A percentile compares a stretch with the other conserved stretches of the same genome.
phyloP scores from a whole-genome alignment of 2,113 vertebrate species.

The Cyanoderma ruficeps region DNA sequence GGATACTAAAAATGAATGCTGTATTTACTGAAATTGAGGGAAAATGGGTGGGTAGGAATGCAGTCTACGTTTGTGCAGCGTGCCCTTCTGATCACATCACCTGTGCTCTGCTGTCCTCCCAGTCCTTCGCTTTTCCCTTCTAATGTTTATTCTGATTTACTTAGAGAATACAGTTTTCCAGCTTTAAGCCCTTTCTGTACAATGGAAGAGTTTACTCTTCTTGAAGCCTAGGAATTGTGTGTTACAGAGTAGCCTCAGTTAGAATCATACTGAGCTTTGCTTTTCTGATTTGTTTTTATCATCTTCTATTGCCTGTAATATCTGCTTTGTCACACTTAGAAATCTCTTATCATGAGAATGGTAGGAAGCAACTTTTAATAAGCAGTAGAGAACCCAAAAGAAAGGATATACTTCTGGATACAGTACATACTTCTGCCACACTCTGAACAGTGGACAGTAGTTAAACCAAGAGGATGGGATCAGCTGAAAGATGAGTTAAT shows the following conservation, averaged over 20 bases:
- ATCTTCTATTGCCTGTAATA: not conserved
- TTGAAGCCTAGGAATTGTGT: not conserved
- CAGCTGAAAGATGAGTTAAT: not conserved
- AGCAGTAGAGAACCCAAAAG: not conserved
- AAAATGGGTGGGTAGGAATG: not conserved
- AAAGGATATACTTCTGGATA: not conserved
- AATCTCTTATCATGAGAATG: not conserved
- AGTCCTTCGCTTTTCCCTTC: not conserved
- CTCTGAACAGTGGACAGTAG: not conserved
- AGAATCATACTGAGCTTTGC: not conserved
- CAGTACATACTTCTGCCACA: not conserved
- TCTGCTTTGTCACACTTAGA: not conserved
- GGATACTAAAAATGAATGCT: not conserved
- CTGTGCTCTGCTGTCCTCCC: not conserved
- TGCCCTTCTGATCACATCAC: not conserved
- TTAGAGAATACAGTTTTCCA: not conserved
- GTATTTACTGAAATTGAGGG: not conserved
- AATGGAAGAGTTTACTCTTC: not conserved
- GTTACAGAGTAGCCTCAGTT: not conserved
- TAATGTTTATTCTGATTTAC: not conserved
- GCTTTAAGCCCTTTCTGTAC: not conserved
- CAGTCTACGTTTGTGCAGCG: accelerated
- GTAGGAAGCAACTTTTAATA: not conserved
- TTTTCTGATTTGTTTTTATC: not conserved
- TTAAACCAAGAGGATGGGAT: not conserved